phyloP scores from a whole-genome alignment of 2,797 vertebrate genomes.

The Bradypus variegatus region DNA sequence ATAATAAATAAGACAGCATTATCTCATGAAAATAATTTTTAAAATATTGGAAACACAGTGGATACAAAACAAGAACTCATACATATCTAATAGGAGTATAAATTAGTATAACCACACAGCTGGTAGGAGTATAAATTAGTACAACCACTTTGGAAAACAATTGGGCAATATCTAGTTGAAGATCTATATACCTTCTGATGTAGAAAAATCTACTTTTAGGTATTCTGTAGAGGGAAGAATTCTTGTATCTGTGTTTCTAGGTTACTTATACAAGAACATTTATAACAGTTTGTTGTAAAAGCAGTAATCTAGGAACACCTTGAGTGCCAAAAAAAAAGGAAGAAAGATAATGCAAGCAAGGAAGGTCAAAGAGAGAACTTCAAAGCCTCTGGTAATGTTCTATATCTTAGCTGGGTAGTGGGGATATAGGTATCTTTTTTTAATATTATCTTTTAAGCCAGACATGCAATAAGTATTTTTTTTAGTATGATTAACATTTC shows the following conservation, averaged over 20 bases:
- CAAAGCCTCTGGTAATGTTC: background rate
- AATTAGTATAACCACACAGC: background rate
- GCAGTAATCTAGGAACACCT: background rate
- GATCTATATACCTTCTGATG: background rate
- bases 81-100: background rate
- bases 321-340: background rate
- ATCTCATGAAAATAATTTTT: background rate
- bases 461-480: background rate
- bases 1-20: background rate
- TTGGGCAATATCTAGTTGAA: background rate
- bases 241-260: background rate
- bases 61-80: background rate
- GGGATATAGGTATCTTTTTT: background rate
- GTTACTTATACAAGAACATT: background rate
- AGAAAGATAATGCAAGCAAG: background rate
- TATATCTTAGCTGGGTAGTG: background rate
- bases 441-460: slow-evolving; percentile 4
- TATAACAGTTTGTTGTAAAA: background rate
- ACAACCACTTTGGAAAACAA: background rate
- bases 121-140: background rate
- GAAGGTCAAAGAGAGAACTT: background rate
- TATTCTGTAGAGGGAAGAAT: background rate
- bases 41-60: background rate
- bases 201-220: background rate
- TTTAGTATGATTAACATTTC: background rate